phyloP scores from a whole-genome alignment of 2,888 invertebrate species.

The Thelaira solivaga region DNA sequence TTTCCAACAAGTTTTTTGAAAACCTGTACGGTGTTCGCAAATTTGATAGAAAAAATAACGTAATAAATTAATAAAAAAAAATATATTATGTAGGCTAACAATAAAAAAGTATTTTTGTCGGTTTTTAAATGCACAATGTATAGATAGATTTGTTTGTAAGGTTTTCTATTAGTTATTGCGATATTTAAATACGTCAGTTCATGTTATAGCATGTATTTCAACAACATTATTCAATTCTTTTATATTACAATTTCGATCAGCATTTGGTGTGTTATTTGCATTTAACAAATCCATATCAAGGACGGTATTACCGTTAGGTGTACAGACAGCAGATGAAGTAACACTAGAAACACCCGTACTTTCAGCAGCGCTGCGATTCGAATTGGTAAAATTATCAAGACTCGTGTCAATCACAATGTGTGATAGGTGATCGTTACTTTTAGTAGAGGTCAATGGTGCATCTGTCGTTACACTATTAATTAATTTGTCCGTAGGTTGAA shows the following conservation, averaged over 20 bases:
- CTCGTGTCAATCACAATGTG: slow-evolving; percentile 42
- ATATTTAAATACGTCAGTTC: neutral
- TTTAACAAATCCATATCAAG: slow-evolving; percentile 63
- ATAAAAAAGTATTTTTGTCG: no score
- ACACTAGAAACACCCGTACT: neutral
- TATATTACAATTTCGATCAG: slow-evolving; percentile 38
- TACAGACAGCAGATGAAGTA: slow-evolving; percentile 2
- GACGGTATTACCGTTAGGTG: slow-evolving; percentile 65
- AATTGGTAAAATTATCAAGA: slow-evolving; percentile 19
- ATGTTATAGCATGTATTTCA: slow-evolving; percentile 37
- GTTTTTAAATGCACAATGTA: slow-evolving; percentile 46
- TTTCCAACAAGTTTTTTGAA: slow-evolving; percentile 8
- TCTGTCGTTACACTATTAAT: slow-evolving; percentile 65
- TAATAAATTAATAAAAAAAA: no score
- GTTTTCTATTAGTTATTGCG: neutral
- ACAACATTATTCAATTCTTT: slow-evolving; percentile 28
- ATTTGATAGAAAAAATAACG: no score
- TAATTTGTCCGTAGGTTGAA: slow-evolving; percentile 75
- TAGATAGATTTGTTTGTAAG: neutral
- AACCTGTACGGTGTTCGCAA: neutral
- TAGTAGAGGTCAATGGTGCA: neutral
- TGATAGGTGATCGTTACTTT: slow-evolving; percentile 25
- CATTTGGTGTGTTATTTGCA: slow-evolving; percentile 25
- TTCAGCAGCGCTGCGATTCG: neutral
- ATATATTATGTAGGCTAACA: neutral